A percentile compares a stretch with the other conserved stretches of the same genome.
These are phyloP conservation scores for Campylomormyrus numenius DNA, from an alignment of 2,113 vertebrate species.

Conservation along the genomic window DNA sequence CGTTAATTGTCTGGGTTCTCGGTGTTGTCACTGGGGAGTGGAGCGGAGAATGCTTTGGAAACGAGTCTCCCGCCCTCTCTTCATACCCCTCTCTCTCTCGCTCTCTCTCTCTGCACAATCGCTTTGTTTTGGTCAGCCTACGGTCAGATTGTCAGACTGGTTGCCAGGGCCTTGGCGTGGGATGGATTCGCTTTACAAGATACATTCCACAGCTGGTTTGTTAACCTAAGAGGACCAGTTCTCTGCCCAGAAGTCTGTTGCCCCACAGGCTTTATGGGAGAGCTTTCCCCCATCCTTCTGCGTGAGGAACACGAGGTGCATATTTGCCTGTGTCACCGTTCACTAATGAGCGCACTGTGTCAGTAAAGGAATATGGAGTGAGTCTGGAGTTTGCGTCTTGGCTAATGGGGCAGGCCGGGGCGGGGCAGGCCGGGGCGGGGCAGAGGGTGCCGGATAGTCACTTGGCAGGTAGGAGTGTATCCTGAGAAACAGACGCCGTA, in stretches of 20 bases:
- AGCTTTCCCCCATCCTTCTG: constrained; percentile 5
- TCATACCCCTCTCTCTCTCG: background rate
- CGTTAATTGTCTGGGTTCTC: constrained; percentile 23
- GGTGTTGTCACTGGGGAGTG: background rate
- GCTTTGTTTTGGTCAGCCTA: constrained; percentile 12
- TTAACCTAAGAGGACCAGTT: constrained; percentile 38
- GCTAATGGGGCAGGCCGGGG: background rate
- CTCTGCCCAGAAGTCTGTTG: constrained; percentile 29
- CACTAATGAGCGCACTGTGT: background rate
- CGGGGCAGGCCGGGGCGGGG: background rate
- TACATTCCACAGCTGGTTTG: constrained; percentile 33
- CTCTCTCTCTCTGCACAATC: background rate
- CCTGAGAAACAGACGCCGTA: background rate
- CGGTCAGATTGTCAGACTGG: constrained; percentile 12
- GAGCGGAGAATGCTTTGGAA: background rate
- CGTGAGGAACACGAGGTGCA: constrained; percentile 30
- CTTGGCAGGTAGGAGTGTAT: background rate
- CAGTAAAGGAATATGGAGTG: background rate
- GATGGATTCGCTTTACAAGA: constrained; percentile 38
- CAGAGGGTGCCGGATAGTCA: background rate
- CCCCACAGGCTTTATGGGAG: constrained; percentile 31
- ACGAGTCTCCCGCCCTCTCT: background rate
- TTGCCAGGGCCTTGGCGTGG: constrained; percentile 36
- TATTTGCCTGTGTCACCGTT: background rate
- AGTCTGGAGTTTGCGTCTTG: constrained; percentile 8